These are phyloP conservation scores for Laothoe populi DNA, from an alignment of 2,888 invertebrate species.

Conservation along the genomic window DNA sequence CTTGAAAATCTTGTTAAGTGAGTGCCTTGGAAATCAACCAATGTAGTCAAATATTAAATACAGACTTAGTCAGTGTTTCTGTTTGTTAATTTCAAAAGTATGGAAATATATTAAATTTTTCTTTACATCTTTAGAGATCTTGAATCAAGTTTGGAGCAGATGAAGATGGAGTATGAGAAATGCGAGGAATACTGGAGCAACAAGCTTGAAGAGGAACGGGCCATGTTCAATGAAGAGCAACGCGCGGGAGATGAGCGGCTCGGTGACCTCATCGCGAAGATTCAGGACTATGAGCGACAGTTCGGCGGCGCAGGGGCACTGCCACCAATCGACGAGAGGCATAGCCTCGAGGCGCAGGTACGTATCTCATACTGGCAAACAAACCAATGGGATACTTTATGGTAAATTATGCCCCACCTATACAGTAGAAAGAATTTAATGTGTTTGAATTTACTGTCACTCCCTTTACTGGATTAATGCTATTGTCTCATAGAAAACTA, in stretches of 20 bases:
- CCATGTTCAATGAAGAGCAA: slow-evolving; percentile 90
- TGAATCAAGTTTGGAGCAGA: slow-evolving; percentile 89
- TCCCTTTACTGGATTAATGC: too few relatives aligned
- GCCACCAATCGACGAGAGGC: slow-evolving; percentile 90
- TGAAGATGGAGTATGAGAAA: slow-evolving; percentile 91
- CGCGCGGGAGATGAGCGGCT: slow-evolving; percentile 91
- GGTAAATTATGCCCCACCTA: too few relatives aligned
- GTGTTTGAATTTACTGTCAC: too few relatives aligned
- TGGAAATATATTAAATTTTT: not conserved
- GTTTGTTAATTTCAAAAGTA: not conserved
- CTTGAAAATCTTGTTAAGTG: slow-evolving; percentile 60
- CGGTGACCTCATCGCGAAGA: slow-evolving; percentile 88
- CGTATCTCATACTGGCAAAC: too few relatives aligned
- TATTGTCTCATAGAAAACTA: too few relatives aligned
- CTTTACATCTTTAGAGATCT: slow-evolving; percentile 84
- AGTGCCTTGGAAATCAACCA: slow-evolving; percentile 37
- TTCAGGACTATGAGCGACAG: slow-evolving; percentile 92
- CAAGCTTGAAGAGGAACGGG: slow-evolving; percentile 91
- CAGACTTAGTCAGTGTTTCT: not conserved
- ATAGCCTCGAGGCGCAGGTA: slow-evolving; percentile 82
- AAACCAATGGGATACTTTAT: too few relatives aligned
- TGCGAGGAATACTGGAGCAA: slow-evolving; percentile 95
- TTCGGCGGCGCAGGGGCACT: slow-evolving; percentile 76
- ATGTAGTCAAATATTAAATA: not conserved
- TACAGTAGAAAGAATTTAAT: too few relatives aligned